Conservation (phyloP, 2,797 vertebrate genomes). For the Dallia pectoralis region DNA sequence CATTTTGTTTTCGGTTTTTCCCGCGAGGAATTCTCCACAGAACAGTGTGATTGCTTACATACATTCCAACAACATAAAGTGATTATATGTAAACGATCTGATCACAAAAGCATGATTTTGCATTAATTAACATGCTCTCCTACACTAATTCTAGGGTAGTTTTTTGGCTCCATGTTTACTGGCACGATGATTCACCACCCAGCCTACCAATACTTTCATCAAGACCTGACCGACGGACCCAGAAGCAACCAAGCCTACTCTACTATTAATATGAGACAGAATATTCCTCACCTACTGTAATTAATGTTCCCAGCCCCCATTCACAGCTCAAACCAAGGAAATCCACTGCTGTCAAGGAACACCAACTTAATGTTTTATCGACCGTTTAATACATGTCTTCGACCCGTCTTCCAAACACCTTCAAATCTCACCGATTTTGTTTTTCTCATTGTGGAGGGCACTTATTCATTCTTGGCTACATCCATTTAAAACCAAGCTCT, state of each 20-base stretch:
- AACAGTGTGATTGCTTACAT: background rate
- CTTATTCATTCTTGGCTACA: conserved; percentile 30
- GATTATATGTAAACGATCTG: background rate
- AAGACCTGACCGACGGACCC: background rate
- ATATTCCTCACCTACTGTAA: background rate
- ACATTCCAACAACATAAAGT: background rate
- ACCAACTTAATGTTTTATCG: background rate
- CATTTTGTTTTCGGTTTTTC: background rate
- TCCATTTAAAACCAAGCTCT: conserved; percentile 31
- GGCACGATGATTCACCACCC: conserved; percentile 1
- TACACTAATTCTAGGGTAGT: background rate
- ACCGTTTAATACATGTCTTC: background rate
- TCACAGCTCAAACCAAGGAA: background rate
- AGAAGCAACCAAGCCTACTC: background rate
- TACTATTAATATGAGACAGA: background rate
- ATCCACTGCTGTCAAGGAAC: background rate
- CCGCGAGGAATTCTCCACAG: background rate
- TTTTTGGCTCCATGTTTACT: background rate
- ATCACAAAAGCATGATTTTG: background rate
- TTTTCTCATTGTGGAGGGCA: conserved; percentile 27
- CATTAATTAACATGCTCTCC: background rate
- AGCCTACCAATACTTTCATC: background rate
- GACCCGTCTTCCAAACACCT: background rate
- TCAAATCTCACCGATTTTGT: conserved; percentile 19
- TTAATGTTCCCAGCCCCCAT: background rate